These are phyloP conservation scores for Podarcis lilfordi DNA, from an alignment of 2,797 vertebrate genomes.

Conservation along the genomic window DNA sequence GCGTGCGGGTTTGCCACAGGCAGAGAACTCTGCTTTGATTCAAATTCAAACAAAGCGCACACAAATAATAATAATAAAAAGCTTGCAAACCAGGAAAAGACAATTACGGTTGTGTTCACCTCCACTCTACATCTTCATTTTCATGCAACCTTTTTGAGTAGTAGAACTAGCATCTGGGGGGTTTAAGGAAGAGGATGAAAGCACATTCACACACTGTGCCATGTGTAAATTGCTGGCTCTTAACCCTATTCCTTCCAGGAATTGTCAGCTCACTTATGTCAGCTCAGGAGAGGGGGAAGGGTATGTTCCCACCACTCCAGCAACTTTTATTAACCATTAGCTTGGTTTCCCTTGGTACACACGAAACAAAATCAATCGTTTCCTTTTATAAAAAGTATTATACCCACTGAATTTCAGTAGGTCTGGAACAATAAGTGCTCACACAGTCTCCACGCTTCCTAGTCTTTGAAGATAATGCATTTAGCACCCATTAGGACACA, in stretches of 20 bases:
- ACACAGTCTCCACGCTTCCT: neutral
- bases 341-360: conserved; percentile 47
- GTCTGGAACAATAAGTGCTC: neutral
- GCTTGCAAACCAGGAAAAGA: conserved; percentile 24
- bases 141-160: conserved; percentile 53
- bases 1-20: fast-evolving
- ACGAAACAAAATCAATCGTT: neutral
- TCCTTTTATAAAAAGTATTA: conserved; percentile 7
- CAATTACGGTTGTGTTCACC: conserved; percentile 21
- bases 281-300: conserved; percentile 34
- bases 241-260: conserved; percentile 86
- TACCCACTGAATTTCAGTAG: neutral
- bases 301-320: conserved; percentile 69
- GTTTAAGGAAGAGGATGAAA: conserved; percentile 69
- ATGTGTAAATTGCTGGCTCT: conserved; percentile 78
- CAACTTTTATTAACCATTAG: conserved; percentile 60
- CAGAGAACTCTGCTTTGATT: neutral
- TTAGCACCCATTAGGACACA: neutral
- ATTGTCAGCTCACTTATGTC: conserved; percentile 74
- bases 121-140: neutral
- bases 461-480: neutral
- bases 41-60: neutral
- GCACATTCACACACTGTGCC: conserved; percentile 55
- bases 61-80: neutral
- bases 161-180: conserved; percentile 34